A percentile compares a stretch with the other conserved stretches of the same genome.
Conservation (phyloP, 1,140 invertebrate genomes). For the Vollenhovia emeryi region DNA sequence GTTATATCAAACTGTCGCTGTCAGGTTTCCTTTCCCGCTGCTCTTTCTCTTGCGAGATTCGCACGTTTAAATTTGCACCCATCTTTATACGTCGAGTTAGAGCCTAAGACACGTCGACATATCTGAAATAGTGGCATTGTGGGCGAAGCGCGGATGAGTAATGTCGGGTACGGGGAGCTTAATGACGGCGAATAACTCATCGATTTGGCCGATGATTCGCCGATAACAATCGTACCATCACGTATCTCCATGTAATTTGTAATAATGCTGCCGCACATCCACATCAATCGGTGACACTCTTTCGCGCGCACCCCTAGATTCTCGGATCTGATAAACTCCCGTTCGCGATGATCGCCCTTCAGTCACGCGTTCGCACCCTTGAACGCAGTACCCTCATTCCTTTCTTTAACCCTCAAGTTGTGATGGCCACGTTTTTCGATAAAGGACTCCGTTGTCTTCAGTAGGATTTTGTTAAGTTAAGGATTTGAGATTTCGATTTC, state of each 20-base stretch:
- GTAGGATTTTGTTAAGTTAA: background rate
- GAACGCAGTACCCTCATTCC: constrained; percentile 14
- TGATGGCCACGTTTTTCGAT: background rate
- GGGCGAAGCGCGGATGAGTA: background rate
- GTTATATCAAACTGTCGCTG: background rate
- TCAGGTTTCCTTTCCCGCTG: background rate
- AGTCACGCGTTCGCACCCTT: constrained; percentile 6
- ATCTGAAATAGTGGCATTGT: background rate
- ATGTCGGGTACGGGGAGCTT: background rate
- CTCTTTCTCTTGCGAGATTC: background rate
- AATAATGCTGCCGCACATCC: background rate
- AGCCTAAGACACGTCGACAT: background rate
- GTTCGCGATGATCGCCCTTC: background rate
- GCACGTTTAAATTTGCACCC: background rate
- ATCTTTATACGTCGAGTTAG: background rate
- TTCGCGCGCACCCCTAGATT: too few species aligned
- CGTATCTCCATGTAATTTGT: constrained; percentile 40
- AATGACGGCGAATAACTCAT: constrained; percentile 26
- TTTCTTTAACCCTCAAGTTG: background rate
- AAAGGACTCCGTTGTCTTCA: background rate
- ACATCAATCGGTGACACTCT: too few species aligned
- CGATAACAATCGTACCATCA: constrained; percentile 8
- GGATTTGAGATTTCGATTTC: background rate
- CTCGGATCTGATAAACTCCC: constrained; percentile 53
- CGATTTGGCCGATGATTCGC: background rate